These are phyloP conservation scores for Laupala kohalensis DNA, from an alignment of 1,140 invertebrate species.

Conservation along the genomic window DNA sequence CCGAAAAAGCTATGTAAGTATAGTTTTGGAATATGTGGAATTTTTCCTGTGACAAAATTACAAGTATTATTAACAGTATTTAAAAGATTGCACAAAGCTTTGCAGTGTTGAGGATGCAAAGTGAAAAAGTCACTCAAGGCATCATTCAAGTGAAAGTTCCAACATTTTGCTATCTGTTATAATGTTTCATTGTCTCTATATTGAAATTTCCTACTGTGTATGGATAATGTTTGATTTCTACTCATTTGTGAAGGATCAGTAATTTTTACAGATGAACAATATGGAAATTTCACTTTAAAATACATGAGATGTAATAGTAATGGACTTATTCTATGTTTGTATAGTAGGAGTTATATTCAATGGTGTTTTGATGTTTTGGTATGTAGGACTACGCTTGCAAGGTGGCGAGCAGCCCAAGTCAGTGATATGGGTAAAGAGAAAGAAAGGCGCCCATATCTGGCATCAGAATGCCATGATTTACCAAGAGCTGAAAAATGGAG, in stretches of 20 bases:
- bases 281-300: neutral
- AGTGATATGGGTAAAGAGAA: conserved; percentile 60
- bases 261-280: neutral
- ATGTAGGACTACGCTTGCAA: conserved; percentile 81
- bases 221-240: too few relatives aligned
- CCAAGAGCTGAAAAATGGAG: conserved; percentile 89
- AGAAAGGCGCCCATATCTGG: conserved; percentile 80
- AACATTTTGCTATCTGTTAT: neutral
- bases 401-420: conserved; percentile 87
- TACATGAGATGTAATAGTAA: too few relatives aligned
- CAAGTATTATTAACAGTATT: neutral
- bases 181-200: neutral
- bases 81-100: neutral
- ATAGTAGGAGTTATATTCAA: too few relatives aligned
- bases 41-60: too few relatives aligned
- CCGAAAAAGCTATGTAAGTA: conserved; percentile 75
- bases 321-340: too few relatives aligned
- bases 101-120: neutral
- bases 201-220: too few relatives aligned
- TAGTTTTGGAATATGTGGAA: neutral
- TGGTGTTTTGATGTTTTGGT: neutral
- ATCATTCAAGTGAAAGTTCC: neutral
- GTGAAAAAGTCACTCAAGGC: neutral
- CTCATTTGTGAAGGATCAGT: too few relatives aligned
- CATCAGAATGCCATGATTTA: conserved; percentile 83